Evolutionary conservation across 2,113 vertebrate species (phyloP).

Genomic region (Poeciliopsis prolifica): DNA sequence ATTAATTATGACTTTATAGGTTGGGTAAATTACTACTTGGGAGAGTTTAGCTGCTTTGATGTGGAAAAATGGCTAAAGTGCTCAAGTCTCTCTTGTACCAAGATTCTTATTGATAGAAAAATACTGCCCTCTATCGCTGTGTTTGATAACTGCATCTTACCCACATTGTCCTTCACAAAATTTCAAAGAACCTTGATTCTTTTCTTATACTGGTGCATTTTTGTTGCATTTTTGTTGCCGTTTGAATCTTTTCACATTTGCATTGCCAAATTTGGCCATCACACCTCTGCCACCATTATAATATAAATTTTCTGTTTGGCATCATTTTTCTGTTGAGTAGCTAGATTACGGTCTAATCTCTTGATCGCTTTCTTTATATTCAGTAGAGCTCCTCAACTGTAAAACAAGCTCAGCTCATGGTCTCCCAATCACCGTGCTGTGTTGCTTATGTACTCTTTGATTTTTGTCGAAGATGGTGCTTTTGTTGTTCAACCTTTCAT

Average conservation of each 20-base stretch:
- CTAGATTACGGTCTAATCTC: too few relatives aligned
- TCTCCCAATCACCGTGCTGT: background rate
- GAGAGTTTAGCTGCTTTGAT: slow-evolving; percentile 1
- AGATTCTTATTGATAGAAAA: slow-evolving; percentile 25
- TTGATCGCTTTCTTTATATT: too few relatives aligned
- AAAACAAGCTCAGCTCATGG: too few relatives aligned
- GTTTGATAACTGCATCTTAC: slow-evolving; percentile 26
- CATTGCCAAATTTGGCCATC: too few relatives aligned
- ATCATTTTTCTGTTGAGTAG: too few relatives aligned
- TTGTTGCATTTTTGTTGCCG: background rate
- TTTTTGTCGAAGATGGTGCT: background rate
- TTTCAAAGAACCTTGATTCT: background rate
- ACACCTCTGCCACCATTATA: background rate
- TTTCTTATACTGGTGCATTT: background rate
- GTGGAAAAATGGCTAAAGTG: background rate
- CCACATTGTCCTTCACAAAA: too few relatives aligned
- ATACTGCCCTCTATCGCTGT: slow-evolving; percentile 59
- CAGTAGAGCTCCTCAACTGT: too few relatives aligned
- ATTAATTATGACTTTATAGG: slow-evolving; percentile 20
- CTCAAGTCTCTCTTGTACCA: slow-evolving; percentile 2
- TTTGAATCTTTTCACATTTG: background rate
- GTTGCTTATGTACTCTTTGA: background rate
- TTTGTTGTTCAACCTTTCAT: background rate
- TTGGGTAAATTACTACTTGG: slow-evolving; percentile 31
- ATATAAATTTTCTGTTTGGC: too few relatives aligned